Conservation (phyloP, 2,113 vertebrate species). For the Casuarius casuarius region DNA sequence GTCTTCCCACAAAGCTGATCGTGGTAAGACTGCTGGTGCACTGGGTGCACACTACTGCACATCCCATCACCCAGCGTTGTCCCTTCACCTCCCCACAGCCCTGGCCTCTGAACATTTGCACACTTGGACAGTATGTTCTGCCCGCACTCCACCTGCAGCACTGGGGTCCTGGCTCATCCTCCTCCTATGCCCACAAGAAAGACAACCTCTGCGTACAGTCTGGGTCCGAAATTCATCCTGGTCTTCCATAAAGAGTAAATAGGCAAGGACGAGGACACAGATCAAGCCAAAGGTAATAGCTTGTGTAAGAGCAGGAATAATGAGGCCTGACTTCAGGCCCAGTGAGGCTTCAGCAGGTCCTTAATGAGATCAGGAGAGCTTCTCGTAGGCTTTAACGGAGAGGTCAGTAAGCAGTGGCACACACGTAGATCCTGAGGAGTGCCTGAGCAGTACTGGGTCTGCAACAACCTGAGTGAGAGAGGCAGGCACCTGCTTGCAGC, state of each 20-base stretch:
- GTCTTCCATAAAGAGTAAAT: not conserved
- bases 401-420: accelerated
- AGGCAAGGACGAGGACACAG: not conserved
- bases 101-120: not conserved
- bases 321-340: not conserved
- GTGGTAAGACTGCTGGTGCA: accelerated
- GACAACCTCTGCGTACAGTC: not conserved
- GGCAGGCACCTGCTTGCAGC: not conserved
- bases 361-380: not conserved
- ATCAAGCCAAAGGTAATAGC: not conserved
- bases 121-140: not conserved
- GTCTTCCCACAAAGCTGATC: not conserved
- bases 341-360: not conserved
- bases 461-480: not conserved
- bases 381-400: not conserved
- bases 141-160: not conserved
- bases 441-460: accelerated
- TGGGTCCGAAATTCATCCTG: not conserved
- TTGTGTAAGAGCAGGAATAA: not conserved
- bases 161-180: not conserved
- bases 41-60: accelerated
- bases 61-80: not conserved
- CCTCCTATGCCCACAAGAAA: not conserved
- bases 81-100: not conserved
- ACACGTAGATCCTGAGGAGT: not conserved